phyloP scores from a whole-genome alignment of 1,140 invertebrate genomes.

The Phenacoccus solenopsis region DNA sequence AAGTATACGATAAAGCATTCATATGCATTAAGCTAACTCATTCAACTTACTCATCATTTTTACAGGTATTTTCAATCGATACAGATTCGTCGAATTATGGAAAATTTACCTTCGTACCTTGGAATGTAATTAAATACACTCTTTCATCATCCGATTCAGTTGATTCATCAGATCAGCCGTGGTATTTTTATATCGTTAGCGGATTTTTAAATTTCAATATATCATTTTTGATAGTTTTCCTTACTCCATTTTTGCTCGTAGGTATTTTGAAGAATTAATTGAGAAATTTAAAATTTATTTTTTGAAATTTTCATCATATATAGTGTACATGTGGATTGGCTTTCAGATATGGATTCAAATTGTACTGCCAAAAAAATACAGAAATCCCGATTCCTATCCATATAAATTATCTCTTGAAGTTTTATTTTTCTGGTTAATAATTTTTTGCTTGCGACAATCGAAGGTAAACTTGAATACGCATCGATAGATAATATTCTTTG shows the following conservation, averaged over 20 bases:
- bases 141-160: conserved; percentile 81
- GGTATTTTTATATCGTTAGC: conserved; percentile 87
- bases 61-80: conserved; percentile 56
- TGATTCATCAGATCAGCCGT: conserved; percentile 85
- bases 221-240: conserved; percentile 51
- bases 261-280: conserved; percentile 31
- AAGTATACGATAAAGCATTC: conserved; percentile 19
- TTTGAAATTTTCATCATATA: not conserved
- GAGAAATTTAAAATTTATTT: not conserved
- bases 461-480: conserved; percentile 50
- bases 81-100: conserved; percentile 88
- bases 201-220: conserved; percentile 95
- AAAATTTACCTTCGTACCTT: conserved; percentile 72
- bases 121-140: conserved; percentile 93
- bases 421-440: conserved; percentile 74
- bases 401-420: conserved; percentile 61
- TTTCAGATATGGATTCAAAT: conserved; percentile 43
- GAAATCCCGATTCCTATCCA: conserved; percentile 9
- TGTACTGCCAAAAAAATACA: conserved; percentile 37
- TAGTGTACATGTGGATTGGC: not conserved
- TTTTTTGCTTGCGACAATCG: conserved; percentile 88
- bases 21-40: too few relatives aligned
- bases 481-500: too few relatives aligned
- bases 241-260: conserved; percentile 52
- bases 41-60: too few relatives aligned